Conservation (phyloP, 1,140 invertebrate species). For the Papilio aristodemus region DNA sequence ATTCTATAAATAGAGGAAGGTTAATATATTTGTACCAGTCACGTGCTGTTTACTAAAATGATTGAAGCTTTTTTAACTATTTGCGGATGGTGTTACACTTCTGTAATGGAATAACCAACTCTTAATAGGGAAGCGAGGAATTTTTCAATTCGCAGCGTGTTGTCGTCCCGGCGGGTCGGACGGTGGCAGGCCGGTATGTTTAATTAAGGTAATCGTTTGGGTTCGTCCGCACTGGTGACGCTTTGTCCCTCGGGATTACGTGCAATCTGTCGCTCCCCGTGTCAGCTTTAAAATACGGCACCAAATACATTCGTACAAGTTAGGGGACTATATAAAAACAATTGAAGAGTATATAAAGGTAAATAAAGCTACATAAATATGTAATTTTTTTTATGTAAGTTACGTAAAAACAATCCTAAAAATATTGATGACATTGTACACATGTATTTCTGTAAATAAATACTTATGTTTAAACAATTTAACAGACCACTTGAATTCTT, state of each 20-base stretch:
- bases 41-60: background rate
- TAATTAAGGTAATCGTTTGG: conserved; percentile 32
- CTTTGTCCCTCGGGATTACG: conserved; percentile 8
- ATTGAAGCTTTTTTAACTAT: background rate
- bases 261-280: background rate
- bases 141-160: conserved; percentile 26
- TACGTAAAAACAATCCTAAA: background rate
- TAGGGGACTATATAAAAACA: background rate
- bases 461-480: no score
- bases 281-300: background rate
- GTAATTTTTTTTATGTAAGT: background rate
- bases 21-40: background rate
- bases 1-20: background rate
- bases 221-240: conserved; percentile 10
- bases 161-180: conserved; percentile 5
- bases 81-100: conserved; percentile 6
- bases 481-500: no score
- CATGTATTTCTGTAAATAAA: no score
- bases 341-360: background rate
- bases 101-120: background rate
- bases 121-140: conserved; percentile 33
- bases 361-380: background rate
- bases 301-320: background rate
- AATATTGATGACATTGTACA: no score
- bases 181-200: conserved; percentile 29